Evolutionary conservation across 2,113 vertebrate genomes (phyloP), one percentile per base, ranked within the genome.

Genomic region (Heterochromis multidens): DNA sequence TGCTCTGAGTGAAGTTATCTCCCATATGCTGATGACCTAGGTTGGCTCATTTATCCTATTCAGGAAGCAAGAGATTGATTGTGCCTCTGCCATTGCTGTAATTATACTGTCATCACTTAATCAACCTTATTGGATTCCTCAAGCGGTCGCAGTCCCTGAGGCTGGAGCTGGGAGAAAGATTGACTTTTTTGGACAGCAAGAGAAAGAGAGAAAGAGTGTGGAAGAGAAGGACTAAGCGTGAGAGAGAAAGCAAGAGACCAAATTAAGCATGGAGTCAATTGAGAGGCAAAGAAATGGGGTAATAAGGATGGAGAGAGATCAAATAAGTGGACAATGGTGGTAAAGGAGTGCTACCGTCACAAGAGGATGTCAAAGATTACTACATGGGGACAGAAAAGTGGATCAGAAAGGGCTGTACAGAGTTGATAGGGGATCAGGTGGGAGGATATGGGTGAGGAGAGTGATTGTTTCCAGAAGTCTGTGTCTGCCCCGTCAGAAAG

Each of bases 101-200:
- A 95, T 95, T 94, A 95, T 94, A 93, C 89, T 94, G 93, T 95
- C 94, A 95, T 94, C 94, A 91, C 92, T 95, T 95, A 93, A 95
- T 94, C 94, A 95, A 94, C 93, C 88, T 92, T 93, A 94, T 95
- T 94, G 91, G 91, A 94, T 94, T 93, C 91, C 91, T 94, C 90
- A 94, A 95, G 93, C 89, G 91, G 89, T 92, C 88, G 56, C 85
- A 88, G 92, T 92, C 88, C 89, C 88, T 65, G 72, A 88, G 89
- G 90, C 90, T 86, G 74, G 56, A 61, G 91, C 91, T 80, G 33
- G 65, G 40, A 85, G 90, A 90, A 88, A 88, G 91, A 95, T 91
- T 94, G 91, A 94, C 92, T 92, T 91, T 93, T 92, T 92, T 77
- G 88, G 88, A 88, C 56, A 87, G 83, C 85, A 70, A 70, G 76